phyloP scores from a whole-genome alignment of 2,888 invertebrate genomes.

The Fissipunctia ypsillon region DNA sequence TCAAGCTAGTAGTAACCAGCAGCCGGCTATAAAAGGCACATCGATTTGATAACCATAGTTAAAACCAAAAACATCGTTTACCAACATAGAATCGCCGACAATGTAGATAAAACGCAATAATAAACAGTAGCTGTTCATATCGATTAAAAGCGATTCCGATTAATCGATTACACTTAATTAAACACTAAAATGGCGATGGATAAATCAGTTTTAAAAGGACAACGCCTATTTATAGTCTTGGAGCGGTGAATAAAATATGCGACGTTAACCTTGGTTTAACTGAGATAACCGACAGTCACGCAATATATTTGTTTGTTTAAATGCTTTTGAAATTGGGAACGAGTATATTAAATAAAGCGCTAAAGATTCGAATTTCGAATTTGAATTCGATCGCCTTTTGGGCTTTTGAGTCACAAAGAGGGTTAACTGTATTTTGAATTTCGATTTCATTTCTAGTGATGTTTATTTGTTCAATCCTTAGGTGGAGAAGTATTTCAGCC shows the following conservation, averaged over 20 bases:
- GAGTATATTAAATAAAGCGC: constrained; percentile 11
- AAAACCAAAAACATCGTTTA: constrained; percentile 8
- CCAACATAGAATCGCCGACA: constrained; percentile 13
- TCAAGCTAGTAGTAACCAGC: not conserved
- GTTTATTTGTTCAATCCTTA: too few species aligned
- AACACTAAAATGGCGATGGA: constrained; percentile 54
- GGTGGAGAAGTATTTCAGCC: too few species aligned
- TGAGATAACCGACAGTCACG: constrained; percentile 51
- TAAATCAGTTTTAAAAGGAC: constrained; percentile 62
- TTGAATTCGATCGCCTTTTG: not conserved
- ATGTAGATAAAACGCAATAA: constrained; percentile 12
- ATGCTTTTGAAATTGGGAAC: constrained; percentile 32
- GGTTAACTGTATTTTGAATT: not conserved
- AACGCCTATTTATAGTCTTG: constrained; percentile 53
- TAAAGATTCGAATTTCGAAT: not conserved
- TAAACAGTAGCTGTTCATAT: constrained; percentile 39
- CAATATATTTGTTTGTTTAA: constrained; percentile 45
- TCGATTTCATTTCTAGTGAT: not conserved
- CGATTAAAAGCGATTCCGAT: constrained; percentile 44
- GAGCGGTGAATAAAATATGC: constrained; percentile 40
- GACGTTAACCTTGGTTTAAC: constrained; percentile 51
- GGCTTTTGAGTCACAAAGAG: not conserved
- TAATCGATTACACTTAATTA: constrained; percentile 58
- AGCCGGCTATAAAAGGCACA: not conserved
- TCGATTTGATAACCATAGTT: too few species aligned